Evolutionary conservation across 2,113 vertebrate species (phyloP).

Genomic region (Harpagus bidentatus): DNA sequence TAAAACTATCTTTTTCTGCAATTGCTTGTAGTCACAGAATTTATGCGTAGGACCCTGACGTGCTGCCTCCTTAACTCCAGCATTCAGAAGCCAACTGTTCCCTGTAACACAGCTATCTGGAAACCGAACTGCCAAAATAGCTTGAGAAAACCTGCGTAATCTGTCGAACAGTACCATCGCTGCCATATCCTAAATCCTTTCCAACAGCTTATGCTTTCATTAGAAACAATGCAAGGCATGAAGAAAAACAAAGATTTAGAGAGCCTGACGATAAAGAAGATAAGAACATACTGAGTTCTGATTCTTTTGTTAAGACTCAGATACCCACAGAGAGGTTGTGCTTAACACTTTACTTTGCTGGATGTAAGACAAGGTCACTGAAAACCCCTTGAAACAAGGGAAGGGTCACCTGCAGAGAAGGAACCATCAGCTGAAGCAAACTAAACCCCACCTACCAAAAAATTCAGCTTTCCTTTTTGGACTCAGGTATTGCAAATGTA

Average conservation of each 20-base stretch:
- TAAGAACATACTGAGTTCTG: background rate
- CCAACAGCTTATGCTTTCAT: background rate
- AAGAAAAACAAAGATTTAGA: background rate
- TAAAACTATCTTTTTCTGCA: background rate
- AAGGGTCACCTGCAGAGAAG: background rate
- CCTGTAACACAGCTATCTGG: background rate
- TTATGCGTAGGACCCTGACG: background rate
- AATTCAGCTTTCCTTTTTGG: background rate
- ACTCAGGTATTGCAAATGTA: background rate
- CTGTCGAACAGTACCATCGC: background rate
- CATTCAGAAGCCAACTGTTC: background rate
- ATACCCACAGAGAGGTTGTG: background rate
- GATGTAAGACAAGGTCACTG: background rate
- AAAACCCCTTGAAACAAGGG: background rate
- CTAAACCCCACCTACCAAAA: background rate
- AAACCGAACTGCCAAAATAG: background rate
- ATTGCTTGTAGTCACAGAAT: background rate
- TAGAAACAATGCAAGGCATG: background rate
- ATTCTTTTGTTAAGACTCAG: background rate
- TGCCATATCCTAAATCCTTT: background rate
- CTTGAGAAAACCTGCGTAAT: background rate
- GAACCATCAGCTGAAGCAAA: background rate
- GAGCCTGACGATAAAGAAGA: background rate
- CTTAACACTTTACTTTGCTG: background rate
- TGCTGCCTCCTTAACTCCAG: background rate